Evolutionary conservation across 2,888 invertebrate species (phyloP), one percentile per base, ranked within the genome.

Genomic region (Vanessa cardui): DNA sequence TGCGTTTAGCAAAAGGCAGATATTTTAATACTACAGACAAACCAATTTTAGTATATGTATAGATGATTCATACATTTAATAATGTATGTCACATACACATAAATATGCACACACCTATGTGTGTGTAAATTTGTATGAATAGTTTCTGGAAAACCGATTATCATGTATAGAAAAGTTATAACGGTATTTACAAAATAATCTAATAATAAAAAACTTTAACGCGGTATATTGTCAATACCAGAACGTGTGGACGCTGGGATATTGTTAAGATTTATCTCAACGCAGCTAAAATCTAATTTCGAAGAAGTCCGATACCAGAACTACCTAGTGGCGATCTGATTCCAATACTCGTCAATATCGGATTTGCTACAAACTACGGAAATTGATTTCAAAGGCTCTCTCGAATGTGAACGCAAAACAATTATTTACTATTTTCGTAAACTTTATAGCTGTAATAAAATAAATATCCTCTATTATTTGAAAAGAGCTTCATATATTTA

Each of bases 241-340:
- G 46, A 46, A 49, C 9, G 49, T 49, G 20, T 49, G 5, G 3
- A 49, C 3, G 20, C 18, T 49, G 20, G 18, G 18, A 49, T 54
- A 7, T 54, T 31, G 31, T 54, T 66, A 26, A 50, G 50, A 50
- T 50, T 50, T 50, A 79, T 84, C 87, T 86, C 86, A 81, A 76
- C 75, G 82, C 87, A 89, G 82, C 79, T 81, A 76, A 83, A 88
- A 88, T 86, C 84, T 84, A 88, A 89, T 89, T 88, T 84, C 86
- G 85, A 84, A 79, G 50, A 81, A 84, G 85, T 86, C 85, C 85
- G 82, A 84, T 83, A 83, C 78, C 77, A 79, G 78, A 71, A 79
- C 75, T 80, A 72, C 83, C 83, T 80, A 70, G 78, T 78, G 80
- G 80, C 73, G 75, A 73, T 73, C 46, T 46, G 33, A 52, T 65